A percentile compares a stretch with the other conserved stretches of the same genome.
phyloP scores from a whole-genome alignment of 2,113 vertebrate genomes.

The Rattus rattus region DNA sequence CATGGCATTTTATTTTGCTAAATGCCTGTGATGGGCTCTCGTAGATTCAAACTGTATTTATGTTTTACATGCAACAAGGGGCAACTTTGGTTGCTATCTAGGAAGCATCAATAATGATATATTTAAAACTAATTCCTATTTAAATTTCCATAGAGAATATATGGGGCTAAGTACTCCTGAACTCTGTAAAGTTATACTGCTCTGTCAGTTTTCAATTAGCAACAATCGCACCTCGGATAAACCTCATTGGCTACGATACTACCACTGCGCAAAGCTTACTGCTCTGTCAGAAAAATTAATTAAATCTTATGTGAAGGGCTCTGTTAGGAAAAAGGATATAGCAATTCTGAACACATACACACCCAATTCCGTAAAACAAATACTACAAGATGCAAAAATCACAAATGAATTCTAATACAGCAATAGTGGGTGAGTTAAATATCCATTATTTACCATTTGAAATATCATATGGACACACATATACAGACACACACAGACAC shows the following conservation, averaged over 20 bases:
- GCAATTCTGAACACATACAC: not conserved
- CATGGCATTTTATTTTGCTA: slow-evolving; percentile 29
- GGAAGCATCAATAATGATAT: slow-evolving; percentile 63
- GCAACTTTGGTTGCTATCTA: slow-evolving; percentile 29
- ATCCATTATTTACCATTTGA: not conserved
- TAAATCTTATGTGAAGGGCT: slow-evolving; percentile 76
- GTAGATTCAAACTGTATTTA: slow-evolving; percentile 36
- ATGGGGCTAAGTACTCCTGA: slow-evolving; percentile 66
- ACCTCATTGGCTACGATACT: no score
- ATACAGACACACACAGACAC: no score
- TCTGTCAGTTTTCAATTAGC: slow-evolving; percentile 50
- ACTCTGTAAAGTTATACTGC: slow-evolving; percentile 78
- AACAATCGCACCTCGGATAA: no score
- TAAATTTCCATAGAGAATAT: slow-evolving; percentile 75
- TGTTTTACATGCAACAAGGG: slow-evolving; percentile 41
- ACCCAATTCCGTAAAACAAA: not conserved
- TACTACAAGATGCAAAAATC: not conserved
- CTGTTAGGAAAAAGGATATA: not conserved
- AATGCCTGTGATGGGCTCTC: not conserved
- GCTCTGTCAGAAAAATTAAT: slow-evolving; percentile 77
- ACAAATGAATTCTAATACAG: not conserved
- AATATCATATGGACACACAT: not conserved
- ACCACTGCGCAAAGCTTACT: slow-evolving; percentile 37
- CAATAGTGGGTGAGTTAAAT: not conserved
- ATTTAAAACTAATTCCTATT: slow-evolving; percentile 72